phyloP scores from a whole-genome alignment of 2,888 invertebrate species.

The Drosophila stalkeri region DNA sequence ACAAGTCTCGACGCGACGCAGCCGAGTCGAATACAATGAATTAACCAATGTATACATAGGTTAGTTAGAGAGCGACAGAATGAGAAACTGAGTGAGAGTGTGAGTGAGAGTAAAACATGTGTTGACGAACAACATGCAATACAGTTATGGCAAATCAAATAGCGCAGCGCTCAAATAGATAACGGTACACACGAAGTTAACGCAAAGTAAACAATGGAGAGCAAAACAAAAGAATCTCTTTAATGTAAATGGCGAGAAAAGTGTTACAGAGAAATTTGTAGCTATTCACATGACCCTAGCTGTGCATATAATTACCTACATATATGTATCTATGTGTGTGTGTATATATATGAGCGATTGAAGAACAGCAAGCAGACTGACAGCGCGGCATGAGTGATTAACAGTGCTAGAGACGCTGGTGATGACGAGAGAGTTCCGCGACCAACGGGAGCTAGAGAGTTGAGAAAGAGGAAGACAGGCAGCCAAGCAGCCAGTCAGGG shows the following conservation, averaged over 20 bases:
- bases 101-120: slow-evolving; percentile 35
- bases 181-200: slow-evolving; percentile 3
- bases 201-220: not conserved
- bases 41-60: slow-evolving; percentile 48
- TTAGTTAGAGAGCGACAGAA: slow-evolving; percentile 7
- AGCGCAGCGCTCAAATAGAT: slow-evolving; percentile 4
- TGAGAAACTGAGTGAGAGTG: not conserved
- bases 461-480: not conserved
- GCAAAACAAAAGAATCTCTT: slow-evolving; percentile 4
- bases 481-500: not conserved
- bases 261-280: not conserved
- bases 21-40: slow-evolving; percentile 37
- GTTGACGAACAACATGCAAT: slow-evolving; percentile 27
- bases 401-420: slow-evolving; percentile 34
- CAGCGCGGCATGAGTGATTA: slow-evolving; percentile 62
- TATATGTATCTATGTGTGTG: not conserved
- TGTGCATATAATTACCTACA: slow-evolving; percentile 1
- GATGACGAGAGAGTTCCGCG: slow-evolving; percentile 11
- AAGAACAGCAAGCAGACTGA: slow-evolving; percentile 33
- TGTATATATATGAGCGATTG: slow-evolving; percentile 5
- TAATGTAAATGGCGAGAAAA: not conserved
- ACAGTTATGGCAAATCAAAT: not conserved
- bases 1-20: slow-evolving; percentile 44
- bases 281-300: slow-evolving; percentile 3
- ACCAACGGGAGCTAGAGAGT: not conserved